Evolutionary conservation across 2,888 invertebrate species (phyloP).

Genomic region (Callyntrura guangdongensis): DNA sequence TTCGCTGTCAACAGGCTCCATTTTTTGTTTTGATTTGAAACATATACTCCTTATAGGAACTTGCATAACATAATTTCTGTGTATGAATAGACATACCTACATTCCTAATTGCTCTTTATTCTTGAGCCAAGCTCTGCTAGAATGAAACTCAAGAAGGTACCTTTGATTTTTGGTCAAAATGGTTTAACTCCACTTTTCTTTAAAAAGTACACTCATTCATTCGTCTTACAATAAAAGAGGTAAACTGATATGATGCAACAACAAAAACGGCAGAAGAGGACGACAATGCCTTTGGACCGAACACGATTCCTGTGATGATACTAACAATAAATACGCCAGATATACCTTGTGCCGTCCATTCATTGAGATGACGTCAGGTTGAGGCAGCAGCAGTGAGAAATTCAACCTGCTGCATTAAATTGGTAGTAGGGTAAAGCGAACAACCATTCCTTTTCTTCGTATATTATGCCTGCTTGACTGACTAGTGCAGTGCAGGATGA

Average conservation of each 20-base stretch:
- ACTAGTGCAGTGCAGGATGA: neutral
- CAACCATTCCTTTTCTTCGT: neutral
- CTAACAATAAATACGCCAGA: neutral
- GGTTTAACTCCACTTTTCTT: neutral
- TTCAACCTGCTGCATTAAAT: constrained; percentile 51
- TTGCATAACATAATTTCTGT: no score
- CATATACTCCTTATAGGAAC: no score
- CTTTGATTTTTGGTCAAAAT: neutral
- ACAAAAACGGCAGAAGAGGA: neutral
- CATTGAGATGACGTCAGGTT: constrained; percentile 75
- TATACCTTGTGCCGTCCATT: constrained; percentile 15
- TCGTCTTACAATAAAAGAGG: neutral
- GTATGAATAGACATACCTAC: no score
- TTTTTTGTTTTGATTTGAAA: no score
- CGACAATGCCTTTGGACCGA: neutral
- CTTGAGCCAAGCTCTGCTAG: neutral
- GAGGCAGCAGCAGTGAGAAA: neutral
- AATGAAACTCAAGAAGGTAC: neutral
- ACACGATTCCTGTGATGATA: neutral
- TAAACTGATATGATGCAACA: neutral
- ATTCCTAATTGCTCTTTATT: no score
- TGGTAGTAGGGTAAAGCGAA: constrained; percentile 45
- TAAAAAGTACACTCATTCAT: constrained; percentile 18
- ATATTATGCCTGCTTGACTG: constrained; percentile 1
- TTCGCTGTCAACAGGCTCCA: no score